Base-by-base conservation (phyloP, 2,888 invertebrate species). In the Stramonita haemastoma region DNA sequence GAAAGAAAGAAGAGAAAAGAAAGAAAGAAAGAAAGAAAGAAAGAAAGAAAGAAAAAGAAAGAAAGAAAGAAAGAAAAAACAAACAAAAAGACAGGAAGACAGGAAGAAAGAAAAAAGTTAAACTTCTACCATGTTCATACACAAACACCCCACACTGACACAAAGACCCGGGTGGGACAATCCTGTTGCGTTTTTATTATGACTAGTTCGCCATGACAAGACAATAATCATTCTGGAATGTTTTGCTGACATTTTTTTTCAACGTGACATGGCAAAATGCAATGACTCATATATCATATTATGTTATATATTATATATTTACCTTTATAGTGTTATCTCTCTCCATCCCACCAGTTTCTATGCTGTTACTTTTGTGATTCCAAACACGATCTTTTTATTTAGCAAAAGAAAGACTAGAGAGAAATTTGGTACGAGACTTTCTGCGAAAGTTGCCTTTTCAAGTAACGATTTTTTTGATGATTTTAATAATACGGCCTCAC, bases 151-250 rank as follows among this genome's bases (percentile, higher is more conserved):
- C 13, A 29, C 5, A 26, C 15, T 32, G 32, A 81, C 79, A 81
- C 6, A 81, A 19, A 11, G 56, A 29, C 13, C 29, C 13, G 83
- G 29, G 57, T n/a, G 17, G 83, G 56, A 81, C 60, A 73, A 15
- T 29, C n/a, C 32, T 86, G 73, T 70, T 73, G 87, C 70, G 46
- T 73, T 32, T 84, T 87, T 87, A 87, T 87, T 87, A 87, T 87
- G 87, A 87, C 87, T 46, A 87, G 60, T 87, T 87, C 73, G 70
- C 73, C 70, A 87, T 13, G 15, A 36, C n/a, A 36, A 36, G 36
- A 83, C 36, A 83, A n/a, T 22, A 32, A 60, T n/a, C n/a, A n/a
- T 2, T 29, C 46, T 46, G 73, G 36, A 87, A 70, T 56, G 36
- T 83, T 83, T n/a, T 77, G 73, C 73, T 36, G 87, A 86, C 86